phyloP scores from a whole-genome alignment of 1,140 invertebrate genomes.

The Reticulitermes speratus region DNA sequence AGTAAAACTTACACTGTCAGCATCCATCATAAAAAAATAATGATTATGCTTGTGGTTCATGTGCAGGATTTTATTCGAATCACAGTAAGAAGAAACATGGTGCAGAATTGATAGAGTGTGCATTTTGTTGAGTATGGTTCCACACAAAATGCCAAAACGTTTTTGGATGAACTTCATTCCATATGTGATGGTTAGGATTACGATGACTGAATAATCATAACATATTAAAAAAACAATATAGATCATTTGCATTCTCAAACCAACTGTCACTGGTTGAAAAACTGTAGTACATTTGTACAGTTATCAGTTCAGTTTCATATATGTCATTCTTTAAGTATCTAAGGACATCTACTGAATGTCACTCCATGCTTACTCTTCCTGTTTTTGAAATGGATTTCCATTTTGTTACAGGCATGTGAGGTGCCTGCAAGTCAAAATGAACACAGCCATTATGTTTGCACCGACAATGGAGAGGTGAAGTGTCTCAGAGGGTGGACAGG shows the following conservation, averaged over 20 bases:
- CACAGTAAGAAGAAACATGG: not conserved
- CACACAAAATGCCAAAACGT: not conserved
- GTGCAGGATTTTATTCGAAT: not conserved
- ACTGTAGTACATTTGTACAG: no score
- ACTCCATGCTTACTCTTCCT: not conserved
- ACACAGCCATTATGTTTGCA: constrained; percentile 90
- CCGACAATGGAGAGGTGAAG: constrained; percentile 86
- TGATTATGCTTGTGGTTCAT: not conserved
- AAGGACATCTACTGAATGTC: no score
- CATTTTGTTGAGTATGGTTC: not conserved
- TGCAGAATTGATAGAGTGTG: not conserved
- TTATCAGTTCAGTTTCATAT: no score
- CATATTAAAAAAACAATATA: no score
- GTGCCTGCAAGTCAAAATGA: constrained; percentile 80
- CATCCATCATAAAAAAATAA: not conserved
- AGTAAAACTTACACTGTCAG: not conserved
- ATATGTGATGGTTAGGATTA: not conserved
- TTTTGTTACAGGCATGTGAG: constrained; percentile 66
- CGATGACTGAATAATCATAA: no score
- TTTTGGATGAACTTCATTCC: not conserved
- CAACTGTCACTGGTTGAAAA: no score
- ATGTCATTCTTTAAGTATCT: no score
- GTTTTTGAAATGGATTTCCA: not conserved
- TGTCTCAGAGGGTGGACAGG: constrained; percentile 91
- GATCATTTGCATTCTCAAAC: no score